Evolutionary conservation across 37 sponge, comb jelly and placozoan species (phyloP).

Genomic region (Ephydatia muelleri): DNA sequence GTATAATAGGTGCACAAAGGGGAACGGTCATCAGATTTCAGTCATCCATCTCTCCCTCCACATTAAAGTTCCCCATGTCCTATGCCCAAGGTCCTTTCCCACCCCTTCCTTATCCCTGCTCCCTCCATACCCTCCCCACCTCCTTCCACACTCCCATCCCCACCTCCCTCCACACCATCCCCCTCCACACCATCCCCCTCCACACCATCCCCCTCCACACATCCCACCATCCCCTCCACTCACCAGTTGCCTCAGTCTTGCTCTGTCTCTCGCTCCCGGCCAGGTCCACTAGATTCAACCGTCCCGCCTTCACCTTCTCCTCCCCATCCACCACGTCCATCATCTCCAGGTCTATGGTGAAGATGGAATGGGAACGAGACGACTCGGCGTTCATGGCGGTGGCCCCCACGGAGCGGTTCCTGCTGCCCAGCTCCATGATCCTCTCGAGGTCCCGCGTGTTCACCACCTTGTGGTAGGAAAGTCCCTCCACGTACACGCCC

Average conservation of each 20-base stretch:
- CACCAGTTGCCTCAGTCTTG: conserved; percentile 94
- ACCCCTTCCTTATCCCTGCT: too few relatives aligned
- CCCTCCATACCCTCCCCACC: too few relatives aligned
- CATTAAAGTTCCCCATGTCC: too few relatives aligned
- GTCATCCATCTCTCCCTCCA: too few relatives aligned
- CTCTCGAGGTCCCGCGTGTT: conserved; percentile 68
- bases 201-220: too few relatives aligned
- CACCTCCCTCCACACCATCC: too few relatives aligned
- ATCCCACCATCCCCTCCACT: not conserved
- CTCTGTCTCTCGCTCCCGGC: conserved; percentile 96
- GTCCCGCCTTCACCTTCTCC: conserved; percentile 70
- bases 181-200: not conserved
- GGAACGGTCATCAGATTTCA: too few relatives aligned
- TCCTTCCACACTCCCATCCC: not conserved
- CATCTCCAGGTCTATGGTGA: conserved; percentile 93
- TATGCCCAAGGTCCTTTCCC: too few relatives aligned
- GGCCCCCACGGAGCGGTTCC: conserved; percentile 92
- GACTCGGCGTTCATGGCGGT: conserved; percentile 98
- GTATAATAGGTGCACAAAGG: too few relatives aligned
- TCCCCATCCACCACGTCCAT: conserved; percentile 46
- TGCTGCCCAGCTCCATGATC: conserved; percentile 88
- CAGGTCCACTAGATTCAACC: conserved; percentile 95
- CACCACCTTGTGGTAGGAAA: conserved; percentile 75
- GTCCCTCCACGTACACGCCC: conserved; percentile 86
- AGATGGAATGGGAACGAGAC: conserved; percentile 97